phyloP scores from a whole-genome alignment of 2,888 invertebrate genomes.

The Heliconius erato region DNA sequence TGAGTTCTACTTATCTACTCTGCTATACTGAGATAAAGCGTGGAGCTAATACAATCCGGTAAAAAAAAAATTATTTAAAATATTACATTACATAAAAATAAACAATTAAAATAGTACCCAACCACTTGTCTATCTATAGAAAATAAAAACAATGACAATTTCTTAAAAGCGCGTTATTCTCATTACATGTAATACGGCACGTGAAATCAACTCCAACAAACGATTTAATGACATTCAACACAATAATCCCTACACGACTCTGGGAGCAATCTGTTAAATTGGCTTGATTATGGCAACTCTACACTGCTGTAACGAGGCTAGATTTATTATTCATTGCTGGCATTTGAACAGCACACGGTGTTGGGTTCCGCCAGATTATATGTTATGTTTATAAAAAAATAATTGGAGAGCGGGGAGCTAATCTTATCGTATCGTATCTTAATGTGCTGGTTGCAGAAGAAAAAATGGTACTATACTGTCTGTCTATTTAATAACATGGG shows the following conservation, averaged over 20 bases:
- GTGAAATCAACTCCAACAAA: slow-evolving; percentile 41
- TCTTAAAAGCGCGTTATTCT: background rate
- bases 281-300: slow-evolving; percentile 34
- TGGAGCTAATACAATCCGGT: too few species aligned
- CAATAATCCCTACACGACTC: slow-evolving; percentile 43
- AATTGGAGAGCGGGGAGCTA: background rate
- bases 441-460: too few species aligned
- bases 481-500: too few species aligned
- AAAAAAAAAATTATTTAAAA: background rate
- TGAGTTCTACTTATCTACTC: background rate
- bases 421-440: too few species aligned
- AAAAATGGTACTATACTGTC: background rate
- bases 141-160: background rate
- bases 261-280: slow-evolving; percentile 47
- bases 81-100: background rate
- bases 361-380: background rate
- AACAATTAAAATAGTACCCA: background rate
- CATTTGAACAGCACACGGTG: background rate
- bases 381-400: background rate
- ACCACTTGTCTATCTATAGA: background rate
- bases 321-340: slow-evolving; percentile 3
- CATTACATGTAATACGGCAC: slow-evolving; percentile 27
- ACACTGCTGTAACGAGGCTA: slow-evolving; percentile 13
- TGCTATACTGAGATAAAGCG: too few species aligned
- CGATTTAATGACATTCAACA: slow-evolving; percentile 38